Conservation (phyloP, 37 sponge, comb jelly and placozoan genomes). For the Haliclona indistincta region DNA sequence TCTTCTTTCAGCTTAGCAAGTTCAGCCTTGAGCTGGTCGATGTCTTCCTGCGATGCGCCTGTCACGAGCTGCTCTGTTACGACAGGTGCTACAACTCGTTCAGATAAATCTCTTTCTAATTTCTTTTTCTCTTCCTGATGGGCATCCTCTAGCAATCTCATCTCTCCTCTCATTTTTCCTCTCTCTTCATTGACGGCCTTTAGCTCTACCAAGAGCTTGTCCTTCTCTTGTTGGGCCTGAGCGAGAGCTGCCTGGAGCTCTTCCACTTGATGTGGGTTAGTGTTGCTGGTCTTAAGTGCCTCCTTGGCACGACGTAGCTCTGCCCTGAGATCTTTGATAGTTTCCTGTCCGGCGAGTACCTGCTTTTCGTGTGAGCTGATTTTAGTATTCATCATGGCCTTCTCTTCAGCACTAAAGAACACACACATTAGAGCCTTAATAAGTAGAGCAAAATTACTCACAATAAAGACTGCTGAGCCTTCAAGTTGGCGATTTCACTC, state of each 20-base stretch:
- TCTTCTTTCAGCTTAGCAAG: not conserved
- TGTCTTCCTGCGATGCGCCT: too few relatives aligned
- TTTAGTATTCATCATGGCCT: not conserved
- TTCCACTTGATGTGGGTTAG: not conserved
- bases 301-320: conserved; percentile 5
- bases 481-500: not conserved
- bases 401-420: not conserved
- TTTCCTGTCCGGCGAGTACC: not conserved
- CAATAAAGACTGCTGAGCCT: not conserved
- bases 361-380: not conserved
- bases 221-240: not conserved
- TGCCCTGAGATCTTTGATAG: not conserved
- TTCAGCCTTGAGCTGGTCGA: too few relatives aligned
- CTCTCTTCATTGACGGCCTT: not conserved
- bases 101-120: too few relatives aligned
- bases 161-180: not conserved
- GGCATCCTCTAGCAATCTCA: not conserved
- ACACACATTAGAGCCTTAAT: not conserved
- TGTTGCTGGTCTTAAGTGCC: not conserved
- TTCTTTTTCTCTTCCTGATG: too few relatives aligned
- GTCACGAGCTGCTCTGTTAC: too few relatives aligned
- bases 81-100: too few relatives aligned
- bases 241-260: conserved; percentile 6
- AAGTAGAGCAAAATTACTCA: not conserved
- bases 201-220: conserved; percentile 4